Percentiles rank a stretch among this genome's conserved stretches.
phyloP scores from a whole-genome alignment of 2,888 invertebrate species.

The Phania funesta region DNA sequence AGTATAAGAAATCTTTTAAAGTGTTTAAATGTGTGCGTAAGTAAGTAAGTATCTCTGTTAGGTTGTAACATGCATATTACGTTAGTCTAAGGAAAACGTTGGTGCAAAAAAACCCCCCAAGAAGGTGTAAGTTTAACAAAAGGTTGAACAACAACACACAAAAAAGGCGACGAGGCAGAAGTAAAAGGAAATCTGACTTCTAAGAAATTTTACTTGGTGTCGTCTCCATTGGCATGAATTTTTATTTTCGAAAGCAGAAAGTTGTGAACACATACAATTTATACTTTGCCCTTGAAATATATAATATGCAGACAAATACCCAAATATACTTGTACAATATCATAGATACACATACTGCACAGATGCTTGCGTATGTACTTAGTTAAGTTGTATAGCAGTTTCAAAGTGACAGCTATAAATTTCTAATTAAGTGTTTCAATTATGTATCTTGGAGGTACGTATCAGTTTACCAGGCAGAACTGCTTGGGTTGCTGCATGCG shows the following conservation, averaged over 20 bases:
- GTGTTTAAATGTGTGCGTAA: constrained; percentile 17
- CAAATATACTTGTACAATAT: background rate
- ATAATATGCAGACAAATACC: background rate
- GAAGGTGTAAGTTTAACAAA: constrained; percentile 51
- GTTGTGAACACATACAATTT: constrained; percentile 19
- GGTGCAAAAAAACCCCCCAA: constrained; percentile 38
- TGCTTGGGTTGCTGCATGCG: no score
- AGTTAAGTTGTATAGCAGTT: background rate
- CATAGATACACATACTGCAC: background rate
- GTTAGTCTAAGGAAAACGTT: background rate
- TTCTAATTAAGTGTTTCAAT: background rate
- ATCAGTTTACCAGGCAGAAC: no score
- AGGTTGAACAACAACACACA: constrained; percentile 5
- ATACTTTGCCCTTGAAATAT: constrained; percentile 10
- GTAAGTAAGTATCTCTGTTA: constrained; percentile 10
- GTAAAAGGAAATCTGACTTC: background rate
- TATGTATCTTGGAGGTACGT: background rate
- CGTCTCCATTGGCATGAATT: constrained; percentile 16
- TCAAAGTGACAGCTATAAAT: background rate
- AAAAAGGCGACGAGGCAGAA: background rate
- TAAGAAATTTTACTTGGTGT: constrained; percentile 5
- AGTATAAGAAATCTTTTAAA: constrained; percentile 22
- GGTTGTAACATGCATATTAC: background rate
- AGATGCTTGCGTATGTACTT: background rate
- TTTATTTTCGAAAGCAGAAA: constrained; percentile 4